Conservation (phyloP, 2,888 invertebrate genomes). For the Spialia ferax region DNA sequence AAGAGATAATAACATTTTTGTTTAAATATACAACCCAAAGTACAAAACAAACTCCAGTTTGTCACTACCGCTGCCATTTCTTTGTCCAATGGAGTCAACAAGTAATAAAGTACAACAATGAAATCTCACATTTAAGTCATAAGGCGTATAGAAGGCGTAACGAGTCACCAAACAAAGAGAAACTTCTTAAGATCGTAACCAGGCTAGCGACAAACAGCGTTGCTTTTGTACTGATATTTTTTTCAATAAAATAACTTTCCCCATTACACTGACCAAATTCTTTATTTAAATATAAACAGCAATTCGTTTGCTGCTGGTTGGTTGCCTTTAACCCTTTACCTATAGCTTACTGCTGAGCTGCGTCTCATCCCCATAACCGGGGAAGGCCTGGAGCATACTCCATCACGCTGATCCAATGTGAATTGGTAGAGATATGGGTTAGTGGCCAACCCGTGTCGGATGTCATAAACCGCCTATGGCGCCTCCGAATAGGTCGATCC, state of each 20-base stretch:
- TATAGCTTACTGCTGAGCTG: too few relatives aligned
- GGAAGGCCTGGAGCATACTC: too few relatives aligned
- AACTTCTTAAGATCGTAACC: constrained; percentile 3
- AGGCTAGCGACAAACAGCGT: constrained; percentile 9
- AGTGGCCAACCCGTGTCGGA: too few relatives aligned
- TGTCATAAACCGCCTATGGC: too few relatives aligned
- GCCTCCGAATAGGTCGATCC: too few relatives aligned
- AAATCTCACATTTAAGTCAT: constrained; percentile 27
- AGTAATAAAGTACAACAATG: constrained; percentile 30
- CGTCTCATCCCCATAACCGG: too few relatives aligned
- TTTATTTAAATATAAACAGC: too few relatives aligned
- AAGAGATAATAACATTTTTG: constrained; percentile 2
- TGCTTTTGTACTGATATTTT: not conserved
- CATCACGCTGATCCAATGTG: too few relatives aligned
- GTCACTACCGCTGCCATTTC: not conserved
- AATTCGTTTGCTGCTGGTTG: too few relatives aligned
- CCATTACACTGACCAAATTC: too few relatives aligned
- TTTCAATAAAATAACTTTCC: not conserved
- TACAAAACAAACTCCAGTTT: not conserved
- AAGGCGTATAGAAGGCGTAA: constrained; percentile 22
- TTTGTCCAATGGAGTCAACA: constrained; percentile 31
- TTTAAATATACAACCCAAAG: constrained; percentile 7
- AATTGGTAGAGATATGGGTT: too few relatives aligned
- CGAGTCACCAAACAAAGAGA: constrained; percentile 16
- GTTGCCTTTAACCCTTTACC: too few relatives aligned